Conservation (phyloP, 2,888 invertebrate species). For the Cheilosia soror region DNA sequence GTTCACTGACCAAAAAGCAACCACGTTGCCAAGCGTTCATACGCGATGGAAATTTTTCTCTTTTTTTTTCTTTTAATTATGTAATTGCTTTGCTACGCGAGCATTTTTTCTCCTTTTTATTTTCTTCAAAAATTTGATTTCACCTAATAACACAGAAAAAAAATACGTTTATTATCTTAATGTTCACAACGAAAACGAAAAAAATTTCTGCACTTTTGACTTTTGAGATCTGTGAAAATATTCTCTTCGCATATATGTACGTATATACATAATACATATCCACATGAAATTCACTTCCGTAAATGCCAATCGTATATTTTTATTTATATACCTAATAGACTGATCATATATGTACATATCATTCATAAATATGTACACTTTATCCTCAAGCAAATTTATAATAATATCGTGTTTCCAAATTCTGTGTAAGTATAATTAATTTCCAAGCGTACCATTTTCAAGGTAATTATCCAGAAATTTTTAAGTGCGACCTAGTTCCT, state of each 20-base stretch:
- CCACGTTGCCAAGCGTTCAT: conserved; percentile 50
- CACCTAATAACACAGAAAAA: conserved; percentile 46
- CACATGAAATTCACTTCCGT: background rate
- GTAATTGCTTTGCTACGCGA: conserved; percentile 61
- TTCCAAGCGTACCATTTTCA: conserved; percentile 2
- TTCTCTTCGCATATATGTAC: background rate
- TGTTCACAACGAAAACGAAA: background rate
- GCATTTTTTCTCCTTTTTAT: conserved; percentile 48
- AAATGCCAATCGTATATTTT: background rate
- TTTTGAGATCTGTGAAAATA: conserved; percentile 13
- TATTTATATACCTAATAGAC: background rate
- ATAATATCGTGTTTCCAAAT: background rate
- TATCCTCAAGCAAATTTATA: background rate
- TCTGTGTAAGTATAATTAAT: background rate
- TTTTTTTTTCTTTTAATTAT: conserved; percentile 37
- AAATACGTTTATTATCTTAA: conserved; percentile 12
- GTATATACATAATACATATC: background rate
- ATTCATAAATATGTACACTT: background rate
- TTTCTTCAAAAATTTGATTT: conserved; percentile 31
- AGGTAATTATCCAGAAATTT: background rate
- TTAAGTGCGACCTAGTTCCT: background rate
- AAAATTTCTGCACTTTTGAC: conserved; percentile 24
- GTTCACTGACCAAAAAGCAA: conserved; percentile 18
- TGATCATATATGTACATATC: background rate
- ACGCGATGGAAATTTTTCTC: conserved; percentile 42